phyloP scores from a whole-genome alignment of 2,113 vertebrate genomes.

The Charina bottae region DNA sequence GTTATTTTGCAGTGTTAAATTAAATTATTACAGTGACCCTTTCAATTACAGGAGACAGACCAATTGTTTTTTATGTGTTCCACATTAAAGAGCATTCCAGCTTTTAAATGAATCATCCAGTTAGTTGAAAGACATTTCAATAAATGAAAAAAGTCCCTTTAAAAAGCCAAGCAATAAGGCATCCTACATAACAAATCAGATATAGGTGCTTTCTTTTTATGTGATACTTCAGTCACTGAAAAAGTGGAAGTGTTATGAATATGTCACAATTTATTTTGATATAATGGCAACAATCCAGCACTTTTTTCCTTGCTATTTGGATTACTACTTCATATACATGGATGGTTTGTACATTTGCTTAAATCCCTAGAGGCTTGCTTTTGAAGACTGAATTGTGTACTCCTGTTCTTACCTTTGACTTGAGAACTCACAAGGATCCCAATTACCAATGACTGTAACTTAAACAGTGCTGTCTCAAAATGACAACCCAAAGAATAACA shows the following conservation, averaged over 20 bases:
- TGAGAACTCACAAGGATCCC: neutral
- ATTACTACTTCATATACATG: neutral
- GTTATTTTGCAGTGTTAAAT: neutral
- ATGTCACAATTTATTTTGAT: neutral
- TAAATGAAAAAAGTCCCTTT: neutral
- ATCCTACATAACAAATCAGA: neutral
- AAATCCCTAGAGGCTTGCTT: neutral
- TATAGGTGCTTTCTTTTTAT: neutral
- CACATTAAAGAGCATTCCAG: neutral
- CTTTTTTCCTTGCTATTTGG: neutral
- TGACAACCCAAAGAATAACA: neutral
- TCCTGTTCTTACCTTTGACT: neutral
- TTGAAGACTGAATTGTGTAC: neutral
- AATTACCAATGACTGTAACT: neutral
- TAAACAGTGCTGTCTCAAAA: conserved; percentile 1
- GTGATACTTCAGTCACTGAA: neutral
- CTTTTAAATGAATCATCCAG: neutral
- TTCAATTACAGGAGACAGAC: neutral
- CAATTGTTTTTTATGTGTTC: neutral
- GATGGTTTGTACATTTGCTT: neutral
- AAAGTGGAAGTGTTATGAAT: neutral
- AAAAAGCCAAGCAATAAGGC: neutral
- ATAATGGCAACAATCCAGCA: neutral
- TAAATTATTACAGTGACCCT: neutral
- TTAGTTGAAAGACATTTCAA: neutral